Evolutionary conservation across 2,113 vertebrate genomes (phyloP), one percentile per base, ranked within the genome.

Genomic region (Indicator indicator): DNA sequence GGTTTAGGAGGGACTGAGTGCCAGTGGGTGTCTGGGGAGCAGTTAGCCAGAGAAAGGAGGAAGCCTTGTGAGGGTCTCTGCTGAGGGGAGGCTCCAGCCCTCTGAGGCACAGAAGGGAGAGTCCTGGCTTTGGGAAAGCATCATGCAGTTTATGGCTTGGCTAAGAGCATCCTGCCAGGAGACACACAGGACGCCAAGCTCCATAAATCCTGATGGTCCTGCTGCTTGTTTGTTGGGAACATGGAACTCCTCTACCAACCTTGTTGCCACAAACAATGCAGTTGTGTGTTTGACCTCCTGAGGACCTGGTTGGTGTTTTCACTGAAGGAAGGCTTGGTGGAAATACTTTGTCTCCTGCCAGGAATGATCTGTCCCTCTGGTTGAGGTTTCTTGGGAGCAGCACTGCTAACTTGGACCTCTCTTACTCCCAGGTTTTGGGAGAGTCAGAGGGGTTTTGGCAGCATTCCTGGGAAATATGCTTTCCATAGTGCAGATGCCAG

Each of bases 301-400:
- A 76, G 76, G 46, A 16, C 52, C 48, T 14, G 36, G 56, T 54
- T 42, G 2, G 52, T 93, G 89, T 92, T 92, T 76, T 58, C 78
- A 60, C 78, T 84, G 88, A 76, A 58, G 83, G 77, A 82, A 24
- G 16, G 30, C 54, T 82, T 14, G 48, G 73, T 92, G 89, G 58
- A 92, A 88, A 93, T 28, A 21, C 8, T 94, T 64, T 1, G 21
- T 3, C 20, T 63, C 5, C 16, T 87, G 94, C 94, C 91, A 95
- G 91, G 75, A 86, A 83, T 94, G 93, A 94, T 89, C 78, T 97
- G 74, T 94, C 16, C 84, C 84, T 89, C 59, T 92, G 73, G 36
- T 83, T 88, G 58, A 72, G 80, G 62, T 68, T 83, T 68, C 83
- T 86, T 9, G 9, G 69, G 75, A 90, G 83, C 71, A 82, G 62